phyloP scores from a whole-genome alignment of 2,113 vertebrate species.

The Conger conger region DNA sequence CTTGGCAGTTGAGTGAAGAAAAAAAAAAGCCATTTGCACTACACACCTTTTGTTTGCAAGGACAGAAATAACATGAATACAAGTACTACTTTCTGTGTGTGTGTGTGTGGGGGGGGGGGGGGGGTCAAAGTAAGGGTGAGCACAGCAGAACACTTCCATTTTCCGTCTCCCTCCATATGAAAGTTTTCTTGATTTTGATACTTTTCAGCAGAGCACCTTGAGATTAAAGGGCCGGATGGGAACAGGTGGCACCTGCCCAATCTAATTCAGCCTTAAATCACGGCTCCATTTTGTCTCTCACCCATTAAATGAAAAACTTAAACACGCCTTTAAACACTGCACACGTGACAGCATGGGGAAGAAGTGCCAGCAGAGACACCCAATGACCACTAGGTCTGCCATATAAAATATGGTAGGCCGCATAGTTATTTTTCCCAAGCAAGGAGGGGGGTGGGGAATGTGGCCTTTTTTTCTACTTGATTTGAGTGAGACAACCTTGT shows the following conservation, averaged over 20 bases:
- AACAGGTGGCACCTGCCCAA: background rate
- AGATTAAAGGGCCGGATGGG: background rate
- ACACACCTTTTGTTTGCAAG: background rate
- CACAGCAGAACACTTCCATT: background rate
- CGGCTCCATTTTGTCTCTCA: background rate
- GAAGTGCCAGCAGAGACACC: background rate
- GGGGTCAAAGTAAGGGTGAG: background rate
- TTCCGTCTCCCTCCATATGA: background rate
- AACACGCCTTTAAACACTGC: background rate
- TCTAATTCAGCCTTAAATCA: background rate
- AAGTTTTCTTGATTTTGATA: background rate
- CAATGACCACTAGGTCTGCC: background rate
- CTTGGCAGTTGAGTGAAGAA: background rate
- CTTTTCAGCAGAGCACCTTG: background rate
- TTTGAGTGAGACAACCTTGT: background rate
- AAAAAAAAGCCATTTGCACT: background rate
- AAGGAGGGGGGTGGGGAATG: background rate
- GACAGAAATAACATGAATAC: background rate
- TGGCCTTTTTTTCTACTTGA: background rate
- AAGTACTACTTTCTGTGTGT: too few species aligned
- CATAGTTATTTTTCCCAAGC: background rate
- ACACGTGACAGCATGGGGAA: background rate
- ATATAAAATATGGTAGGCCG: background rate
- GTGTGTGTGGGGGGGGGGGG: too few species aligned
- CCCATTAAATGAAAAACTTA: background rate